phyloP scores from a whole-genome alignment of 1,140 invertebrate genomes.

The Apis laboriosa region DNA sequence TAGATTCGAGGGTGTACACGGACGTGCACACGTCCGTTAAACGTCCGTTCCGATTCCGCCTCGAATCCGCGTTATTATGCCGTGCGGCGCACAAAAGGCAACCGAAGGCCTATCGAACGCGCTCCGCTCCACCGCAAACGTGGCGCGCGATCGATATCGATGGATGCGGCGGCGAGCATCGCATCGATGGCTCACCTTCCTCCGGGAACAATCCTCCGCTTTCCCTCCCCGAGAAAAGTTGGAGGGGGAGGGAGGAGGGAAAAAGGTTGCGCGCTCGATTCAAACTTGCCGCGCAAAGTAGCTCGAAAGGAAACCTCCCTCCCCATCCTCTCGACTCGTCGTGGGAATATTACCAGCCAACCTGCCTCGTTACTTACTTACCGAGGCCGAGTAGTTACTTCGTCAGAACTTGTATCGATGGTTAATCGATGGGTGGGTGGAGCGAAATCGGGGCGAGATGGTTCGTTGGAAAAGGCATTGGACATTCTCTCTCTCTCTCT shows the following conservation, averaged over 20 bases:
- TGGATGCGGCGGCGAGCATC: not conserved
- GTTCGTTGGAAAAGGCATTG: not conserved
- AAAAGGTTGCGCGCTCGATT: constrained; percentile 1
- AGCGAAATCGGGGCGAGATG: not conserved
- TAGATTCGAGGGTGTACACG: constrained; percentile 5
- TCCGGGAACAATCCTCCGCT: not conserved
- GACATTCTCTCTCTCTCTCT: not conserved
- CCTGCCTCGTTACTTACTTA: constrained; percentile 60
- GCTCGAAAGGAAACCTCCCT: not conserved
- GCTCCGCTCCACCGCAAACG: no score
- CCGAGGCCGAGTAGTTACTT: constrained; percentile 33
- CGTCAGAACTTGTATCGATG: constrained; percentile 43
- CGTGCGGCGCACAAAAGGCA: constrained; percentile 18
- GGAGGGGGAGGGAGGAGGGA: no score
- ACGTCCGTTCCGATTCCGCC: constrained; percentile 8
- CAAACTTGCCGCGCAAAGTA: constrained; percentile 27
- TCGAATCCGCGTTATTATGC: constrained; percentile 27
- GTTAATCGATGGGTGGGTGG: constrained; percentile 55
- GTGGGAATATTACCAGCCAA: constrained; percentile 65
- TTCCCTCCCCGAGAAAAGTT: not conserved
- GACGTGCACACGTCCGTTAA: constrained; percentile 6
- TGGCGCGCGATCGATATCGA: constrained; percentile 55
- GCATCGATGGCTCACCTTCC: not conserved
- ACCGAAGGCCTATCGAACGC: not conserved
- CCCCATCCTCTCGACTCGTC: constrained; percentile 7